A percentile compares a stretch with the other conserved stretches of the same genome.
These are phyloP conservation scores for Motacilla alba DNA, from an alignment of 2,113 vertebrate species.

Conservation along the genomic window DNA sequence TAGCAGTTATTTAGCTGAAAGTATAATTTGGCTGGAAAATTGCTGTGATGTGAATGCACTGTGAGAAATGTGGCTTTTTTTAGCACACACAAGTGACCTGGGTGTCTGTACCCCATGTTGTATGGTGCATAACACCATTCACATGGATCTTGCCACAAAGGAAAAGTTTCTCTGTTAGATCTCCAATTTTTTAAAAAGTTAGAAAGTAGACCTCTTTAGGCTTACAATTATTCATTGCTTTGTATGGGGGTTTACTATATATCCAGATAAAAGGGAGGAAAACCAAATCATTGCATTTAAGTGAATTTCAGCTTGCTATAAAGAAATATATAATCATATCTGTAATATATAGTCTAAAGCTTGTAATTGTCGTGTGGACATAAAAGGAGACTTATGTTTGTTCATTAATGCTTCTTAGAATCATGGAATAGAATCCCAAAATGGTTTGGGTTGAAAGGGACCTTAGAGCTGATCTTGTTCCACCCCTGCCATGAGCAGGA, in stretches of 20 bases:
- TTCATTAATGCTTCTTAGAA: background rate
- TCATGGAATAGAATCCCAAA: background rate
- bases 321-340: background rate
- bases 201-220: background rate
- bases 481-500: background rate
- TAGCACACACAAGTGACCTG: background rate
- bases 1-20: background rate
- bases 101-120: rapidly evolving
- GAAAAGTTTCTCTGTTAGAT: background rate
- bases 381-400: background rate
- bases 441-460: background rate
- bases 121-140: background rate
- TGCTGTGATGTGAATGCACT: background rate
- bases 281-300: background rate
- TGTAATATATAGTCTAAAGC: background rate
- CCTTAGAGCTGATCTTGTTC: rapidly evolving
- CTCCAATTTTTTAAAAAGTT: background rate
- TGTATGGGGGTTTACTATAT: background rate
- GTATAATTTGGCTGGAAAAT: background rate
- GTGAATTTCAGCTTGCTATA: background rate
- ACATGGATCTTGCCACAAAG: background rate
- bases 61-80: background rate
- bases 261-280: background rate
- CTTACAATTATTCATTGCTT: background rate
- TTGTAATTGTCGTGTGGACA: background rate